phyloP scores from a whole-genome alignment of 2,797 vertebrate genomes.

The Acipenser transmontanus region DNA sequence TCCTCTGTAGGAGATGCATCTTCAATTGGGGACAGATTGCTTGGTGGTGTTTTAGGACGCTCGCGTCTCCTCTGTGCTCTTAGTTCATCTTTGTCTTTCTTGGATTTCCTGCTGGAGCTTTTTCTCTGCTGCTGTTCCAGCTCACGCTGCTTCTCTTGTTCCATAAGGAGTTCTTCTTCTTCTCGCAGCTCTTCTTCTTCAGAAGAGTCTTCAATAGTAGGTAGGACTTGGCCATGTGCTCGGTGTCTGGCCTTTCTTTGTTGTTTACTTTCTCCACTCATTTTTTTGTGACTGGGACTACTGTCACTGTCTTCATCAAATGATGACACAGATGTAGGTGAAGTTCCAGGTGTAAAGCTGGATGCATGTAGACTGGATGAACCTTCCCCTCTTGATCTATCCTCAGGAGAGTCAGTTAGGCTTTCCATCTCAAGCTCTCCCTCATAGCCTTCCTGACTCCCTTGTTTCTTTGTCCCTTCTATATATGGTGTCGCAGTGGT shows the following conservation, averaged over 20 bases:
- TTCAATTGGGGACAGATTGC: slow-evolving; percentile 89
- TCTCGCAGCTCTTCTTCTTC: slow-evolving; percentile 87
- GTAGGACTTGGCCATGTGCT: slow-evolving; percentile 75
- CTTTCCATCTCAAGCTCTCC: slow-evolving; percentile 85
- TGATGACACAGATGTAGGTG: slow-evolving; percentile 91
- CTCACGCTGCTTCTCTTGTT: slow-evolving; percentile 83
- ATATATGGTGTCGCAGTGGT: slow-evolving; percentile 54
- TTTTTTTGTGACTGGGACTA: slow-evolving; percentile 81
- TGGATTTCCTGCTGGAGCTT: slow-evolving; percentile 89
- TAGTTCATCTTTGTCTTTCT: slow-evolving; percentile 95
- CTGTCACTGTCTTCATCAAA: slow-evolving; percentile 96
- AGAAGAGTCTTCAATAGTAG: slow-evolving; percentile 90
- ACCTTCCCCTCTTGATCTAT: slow-evolving; percentile 89
- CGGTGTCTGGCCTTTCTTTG: slow-evolving; percentile 86
- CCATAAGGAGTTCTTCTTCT: slow-evolving; percentile 86
- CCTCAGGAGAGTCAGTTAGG: slow-evolving; percentile 87
- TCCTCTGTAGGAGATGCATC: slow-evolving; percentile 78
- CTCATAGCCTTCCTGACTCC: slow-evolving; percentile 59
- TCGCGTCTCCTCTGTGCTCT: slow-evolving; percentile 88
- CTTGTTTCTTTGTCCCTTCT: slow-evolving; percentile 45
- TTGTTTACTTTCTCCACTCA: slow-evolving; percentile 81
- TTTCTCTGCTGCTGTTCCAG: slow-evolving; percentile 68
- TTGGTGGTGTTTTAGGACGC: slow-evolving; percentile 84
- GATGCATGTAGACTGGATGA: slow-evolving; percentile 90
- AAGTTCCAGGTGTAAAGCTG: slow-evolving; percentile 86